phyloP scores from a whole-genome alignment of 2,797 vertebrate species.

The Gallinago solitaria region DNA sequence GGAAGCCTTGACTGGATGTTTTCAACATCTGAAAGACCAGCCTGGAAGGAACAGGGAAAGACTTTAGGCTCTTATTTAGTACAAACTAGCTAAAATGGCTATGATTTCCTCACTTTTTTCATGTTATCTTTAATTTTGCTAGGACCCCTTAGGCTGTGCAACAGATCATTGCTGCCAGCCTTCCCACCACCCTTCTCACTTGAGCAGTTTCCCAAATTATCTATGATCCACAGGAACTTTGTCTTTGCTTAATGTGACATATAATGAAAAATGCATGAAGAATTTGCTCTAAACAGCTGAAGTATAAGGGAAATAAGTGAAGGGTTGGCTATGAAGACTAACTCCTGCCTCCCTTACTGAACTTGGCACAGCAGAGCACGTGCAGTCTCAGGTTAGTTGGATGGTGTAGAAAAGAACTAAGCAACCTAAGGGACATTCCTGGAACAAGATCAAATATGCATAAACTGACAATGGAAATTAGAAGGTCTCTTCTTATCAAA shows the following conservation, averaged over 20 bases:
- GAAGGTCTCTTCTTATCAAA: not conserved
- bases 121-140: not conserved
- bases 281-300: not conserved
- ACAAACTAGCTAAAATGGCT: not conserved
- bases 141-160: not conserved
- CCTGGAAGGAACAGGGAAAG: not conserved
- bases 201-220: not conserved
- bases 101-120: not conserved
- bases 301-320: not conserved
- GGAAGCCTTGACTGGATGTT: not conserved
- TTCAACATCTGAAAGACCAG: not conserved
- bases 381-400: not conserved
- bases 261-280: not conserved
- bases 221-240: not conserved
- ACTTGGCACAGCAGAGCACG: not conserved
- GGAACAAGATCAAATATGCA: not conserved
- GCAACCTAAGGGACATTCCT: not conserved
- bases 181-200: not conserved
- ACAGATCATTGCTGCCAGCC: not conserved
- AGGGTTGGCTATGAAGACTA: not conserved
- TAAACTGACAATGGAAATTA: not conserved
- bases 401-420: not conserved
- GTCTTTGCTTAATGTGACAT: not conserved
- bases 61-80: not conserved
- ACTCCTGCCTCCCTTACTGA: not conserved